These are phyloP conservation scores for Cichlasoma orientale DNA, from an alignment of 2,797 vertebrate species.

Conservation along the genomic window DNA sequence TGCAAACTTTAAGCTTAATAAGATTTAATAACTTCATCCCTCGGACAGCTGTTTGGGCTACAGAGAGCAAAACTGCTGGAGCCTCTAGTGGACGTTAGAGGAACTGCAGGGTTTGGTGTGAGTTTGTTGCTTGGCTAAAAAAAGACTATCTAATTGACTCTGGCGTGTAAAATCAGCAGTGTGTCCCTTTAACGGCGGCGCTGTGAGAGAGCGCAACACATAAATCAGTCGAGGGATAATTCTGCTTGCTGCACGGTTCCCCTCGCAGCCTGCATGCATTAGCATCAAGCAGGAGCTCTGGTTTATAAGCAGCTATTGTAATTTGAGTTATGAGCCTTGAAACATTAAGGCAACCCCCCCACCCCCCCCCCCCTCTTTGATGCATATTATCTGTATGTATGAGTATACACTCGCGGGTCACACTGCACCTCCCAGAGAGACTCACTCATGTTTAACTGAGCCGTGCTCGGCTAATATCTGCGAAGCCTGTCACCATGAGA, in stretches of 20 bases:
- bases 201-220: background rate
- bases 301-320: slow-evolving; percentile 32
- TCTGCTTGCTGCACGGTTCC: background rate
- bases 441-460: slow-evolving; percentile 42
- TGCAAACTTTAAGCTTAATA: background rate
- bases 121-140: background rate
- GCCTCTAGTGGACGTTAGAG: background rate
- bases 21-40: background rate
- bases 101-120: background rate
- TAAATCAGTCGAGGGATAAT: slow-evolving; percentile 9
- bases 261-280: slow-evolving; percentile 32
- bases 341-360: background rate
- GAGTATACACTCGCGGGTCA: slow-evolving; percentile 54
- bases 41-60: no score
- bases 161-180: background rate
- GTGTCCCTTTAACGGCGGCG: background rate
- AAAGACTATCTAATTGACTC: background rate
- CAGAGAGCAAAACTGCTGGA: background rate
- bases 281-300: slow-evolving; percentile 12
- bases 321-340: slow-evolving; percentile 39
- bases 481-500: slow-evolving; percentile 41
- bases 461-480: slow-evolving; percentile 44
- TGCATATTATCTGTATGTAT: slow-evolving; percentile 52
- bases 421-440: slow-evolving; percentile 47
- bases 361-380: slow-evolving; percentile 27